Conservation (phyloP, 2,888 invertebrate genomes). For the Lepidochrysops patricia region DNA sequence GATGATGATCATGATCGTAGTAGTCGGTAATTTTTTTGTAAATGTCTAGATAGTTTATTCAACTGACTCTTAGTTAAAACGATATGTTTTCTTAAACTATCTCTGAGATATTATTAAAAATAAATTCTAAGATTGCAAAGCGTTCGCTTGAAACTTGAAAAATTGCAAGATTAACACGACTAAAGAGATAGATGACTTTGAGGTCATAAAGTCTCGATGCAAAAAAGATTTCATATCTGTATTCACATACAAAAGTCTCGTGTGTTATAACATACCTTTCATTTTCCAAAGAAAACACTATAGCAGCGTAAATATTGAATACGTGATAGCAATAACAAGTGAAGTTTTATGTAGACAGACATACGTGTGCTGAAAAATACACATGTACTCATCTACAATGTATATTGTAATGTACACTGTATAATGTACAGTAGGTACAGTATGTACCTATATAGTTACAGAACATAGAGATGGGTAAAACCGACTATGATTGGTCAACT, state of each 20-base stretch:
- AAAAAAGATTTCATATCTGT: neutral
- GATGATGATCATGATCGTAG: no score
- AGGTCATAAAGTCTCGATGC: neutral
- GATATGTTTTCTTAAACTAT: neutral
- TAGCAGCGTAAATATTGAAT: constrained; percentile 6
- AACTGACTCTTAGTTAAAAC: neutral
- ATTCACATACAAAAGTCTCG: neutral
- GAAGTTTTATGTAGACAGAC: neutral
- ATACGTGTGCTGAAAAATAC: constrained; percentile 4
- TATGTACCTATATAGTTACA: no score
- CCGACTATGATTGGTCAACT: no score
- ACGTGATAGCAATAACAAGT: constrained; percentile 11
- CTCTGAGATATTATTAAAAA: neutral
- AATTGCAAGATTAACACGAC: neutral
- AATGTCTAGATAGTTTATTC: neutral
- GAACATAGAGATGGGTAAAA: no score
- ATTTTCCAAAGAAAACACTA: constrained; percentile 8
- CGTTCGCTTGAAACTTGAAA: neutral
- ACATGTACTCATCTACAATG: neutral
- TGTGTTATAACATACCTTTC: neutral
- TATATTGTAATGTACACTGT: neutral
- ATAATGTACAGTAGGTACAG: neutral
- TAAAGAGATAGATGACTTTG: neutral
- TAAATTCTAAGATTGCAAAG: neutral
- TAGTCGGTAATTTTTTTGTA: no score